Evolutionary conservation across 92 coral and sea anemone genomes (phyloP).

Genomic region (Anthopleura xanthogrammica): DNA sequence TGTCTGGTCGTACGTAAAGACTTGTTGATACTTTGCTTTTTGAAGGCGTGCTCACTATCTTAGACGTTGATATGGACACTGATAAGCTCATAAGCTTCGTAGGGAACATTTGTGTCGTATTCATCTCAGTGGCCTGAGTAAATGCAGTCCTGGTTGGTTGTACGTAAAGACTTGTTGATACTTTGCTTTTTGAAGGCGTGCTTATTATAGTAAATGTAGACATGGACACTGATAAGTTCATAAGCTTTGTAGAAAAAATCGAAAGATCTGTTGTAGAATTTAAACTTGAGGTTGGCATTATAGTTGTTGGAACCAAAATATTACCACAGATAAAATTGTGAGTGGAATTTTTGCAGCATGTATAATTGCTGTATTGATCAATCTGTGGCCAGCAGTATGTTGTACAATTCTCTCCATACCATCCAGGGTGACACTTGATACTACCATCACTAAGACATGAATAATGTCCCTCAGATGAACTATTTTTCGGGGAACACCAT

Average conservation of each 20-base stretch:
- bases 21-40: background rate
- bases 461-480: too few species aligned
- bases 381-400: too few species aligned
- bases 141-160: background rate
- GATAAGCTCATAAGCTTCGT: background rate
- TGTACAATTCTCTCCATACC: too few species aligned
- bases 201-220: too few species aligned
- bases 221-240: background rate
- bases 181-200: background rate
- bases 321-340: background rate
- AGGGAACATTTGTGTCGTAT: background rate
- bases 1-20: background rate
- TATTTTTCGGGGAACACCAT: too few species aligned
- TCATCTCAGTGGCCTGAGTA: background rate
- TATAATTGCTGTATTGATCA: too few species aligned
- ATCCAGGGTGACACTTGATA: too few species aligned
- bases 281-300: background rate
- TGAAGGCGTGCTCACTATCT: background rate
- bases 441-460: too few species aligned
- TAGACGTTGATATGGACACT: background rate
- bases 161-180: background rate
- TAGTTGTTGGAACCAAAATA: background rate
- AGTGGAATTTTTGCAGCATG: too few species aligned
- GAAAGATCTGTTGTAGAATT: background rate
- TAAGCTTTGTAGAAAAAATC: background rate